Base-by-base conservation (phyloP, 2,113 vertebrate genomes). In the Globicephala melas region DNA sequence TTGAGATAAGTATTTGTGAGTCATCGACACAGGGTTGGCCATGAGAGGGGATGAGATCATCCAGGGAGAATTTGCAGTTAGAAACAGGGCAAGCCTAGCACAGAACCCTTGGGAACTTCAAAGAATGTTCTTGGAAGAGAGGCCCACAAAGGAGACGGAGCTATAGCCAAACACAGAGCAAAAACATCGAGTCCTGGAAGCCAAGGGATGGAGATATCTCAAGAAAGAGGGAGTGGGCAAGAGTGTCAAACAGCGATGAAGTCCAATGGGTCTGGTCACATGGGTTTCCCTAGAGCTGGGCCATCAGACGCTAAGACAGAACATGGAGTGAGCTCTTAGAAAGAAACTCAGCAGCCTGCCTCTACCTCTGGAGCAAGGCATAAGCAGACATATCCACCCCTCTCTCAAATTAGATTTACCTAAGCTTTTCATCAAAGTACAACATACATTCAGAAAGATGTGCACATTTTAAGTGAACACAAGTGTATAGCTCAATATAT, bases 71-170 rank as follows among this genome's bases (percentile, higher is more conserved):
- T 89, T 0, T 71, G 26, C 70, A 91, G 71, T 77, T 76, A 77
- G 83, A 85, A 58, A 77, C 0, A 1, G 50, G 73, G 53, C 67
- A 77, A 47, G 53, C 71, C 76, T 31, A 53, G 6, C 60, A 60
- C 44, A n/a, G 68, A 85, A 58, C 41, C 36, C 62, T 77, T 9
- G 6, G 79, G 62, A 96, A 93, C 88, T 41, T 92, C 65, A 41
- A 84, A 60, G 70, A 93, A 71, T 36, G n/a, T 85, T 81, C 82
- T 85, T 96, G 79, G 77, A 77, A 90, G 73, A 71, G 53, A 81
- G 20, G 15, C 44, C 82, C n/a, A n/a, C 62, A 89, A 85, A 76
- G 21, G 58, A 77, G 53, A 79, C 21, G n/a, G 77, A 41, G 18
- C 12, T 82, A 14, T 41, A 18, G 74, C 62, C 47, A 83, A 85